A percentile compares a stretch with the other conserved stretches of the same genome.
These are phyloP conservation scores for Trachythela sp. DNA, from an alignment of 64 coral and sea anemone genomes.

Conservation along the genomic window DNA sequence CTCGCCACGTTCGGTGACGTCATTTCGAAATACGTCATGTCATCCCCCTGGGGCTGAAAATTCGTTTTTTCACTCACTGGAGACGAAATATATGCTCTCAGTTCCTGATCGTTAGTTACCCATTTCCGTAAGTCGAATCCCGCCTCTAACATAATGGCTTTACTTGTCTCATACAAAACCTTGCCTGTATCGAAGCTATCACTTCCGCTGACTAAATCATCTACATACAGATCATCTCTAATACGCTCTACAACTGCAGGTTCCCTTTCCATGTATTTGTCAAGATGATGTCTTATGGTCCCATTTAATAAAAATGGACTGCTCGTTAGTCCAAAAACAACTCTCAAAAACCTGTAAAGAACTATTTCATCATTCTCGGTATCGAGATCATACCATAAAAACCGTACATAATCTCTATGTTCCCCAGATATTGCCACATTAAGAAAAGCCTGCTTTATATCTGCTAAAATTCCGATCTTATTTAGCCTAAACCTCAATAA, in stretches of 20 bases:
- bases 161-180: not conserved
- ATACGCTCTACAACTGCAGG: not conserved
- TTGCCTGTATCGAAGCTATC: not conserved
- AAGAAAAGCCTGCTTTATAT: not conserved
- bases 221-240: not conserved
- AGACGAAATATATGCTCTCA: not conserved
- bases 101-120: not conserved
- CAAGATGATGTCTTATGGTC: not conserved
- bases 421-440: not conserved
- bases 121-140: not conserved
- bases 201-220: not conserved
- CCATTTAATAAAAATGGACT: not conserved
- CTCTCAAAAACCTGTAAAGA: not conserved
- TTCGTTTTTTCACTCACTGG: not conserved
- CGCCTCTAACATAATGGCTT: not conserved
- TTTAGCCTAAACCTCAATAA: not conserved
- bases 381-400: not conserved
- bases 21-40: not conserved
- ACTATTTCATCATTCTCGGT: not conserved
- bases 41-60: not conserved
- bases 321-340: not conserved
- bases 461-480: not conserved
- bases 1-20: not conserved
- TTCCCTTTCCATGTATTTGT: not conserved
- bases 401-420: not conserved